Evolutionary conservation across 2,888 invertebrate genomes (phyloP).

Genomic region (Agapostemon virescens): DNA sequence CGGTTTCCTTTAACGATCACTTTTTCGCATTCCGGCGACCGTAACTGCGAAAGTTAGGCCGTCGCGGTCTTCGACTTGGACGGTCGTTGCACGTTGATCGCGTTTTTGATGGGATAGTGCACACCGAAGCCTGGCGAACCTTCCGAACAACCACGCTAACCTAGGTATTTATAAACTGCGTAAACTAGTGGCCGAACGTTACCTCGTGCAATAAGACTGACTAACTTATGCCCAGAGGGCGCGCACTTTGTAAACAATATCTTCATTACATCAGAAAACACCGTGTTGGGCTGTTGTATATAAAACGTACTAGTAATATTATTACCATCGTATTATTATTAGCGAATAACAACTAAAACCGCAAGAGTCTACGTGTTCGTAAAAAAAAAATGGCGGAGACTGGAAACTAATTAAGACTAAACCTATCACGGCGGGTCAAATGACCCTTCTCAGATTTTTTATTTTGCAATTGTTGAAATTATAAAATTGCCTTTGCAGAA

Average conservation of each 20-base stretch:
- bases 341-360: no score
- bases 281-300: not conserved
- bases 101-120: constrained; percentile 25
- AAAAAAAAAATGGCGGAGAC: no score
- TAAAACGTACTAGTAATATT: not conserved
- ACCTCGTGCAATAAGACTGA: constrained; percentile 44
- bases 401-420: no score
- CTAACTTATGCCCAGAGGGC: constrained; percentile 32
- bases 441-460: no score
- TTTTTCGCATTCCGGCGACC: constrained; percentile 8
- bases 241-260: constrained; percentile 30
- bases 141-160: constrained; percentile 26
- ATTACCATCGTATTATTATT: no score
- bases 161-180: constrained; percentile 53
- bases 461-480: no score
- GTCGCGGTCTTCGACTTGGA: constrained; percentile 17
- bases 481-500: no score
- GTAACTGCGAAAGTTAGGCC: constrained; percentile 17
- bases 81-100: constrained; percentile 37
- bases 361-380: no score
- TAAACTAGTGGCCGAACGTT: constrained; percentile 32
- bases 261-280: not conserved
- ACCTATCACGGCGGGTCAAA: no score
- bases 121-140: not conserved
- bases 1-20: constrained; percentile 5